Evolutionary conservation across 1,140 invertebrate genomes (phyloP).

Genomic region (Drosophila kepulauana): DNA sequence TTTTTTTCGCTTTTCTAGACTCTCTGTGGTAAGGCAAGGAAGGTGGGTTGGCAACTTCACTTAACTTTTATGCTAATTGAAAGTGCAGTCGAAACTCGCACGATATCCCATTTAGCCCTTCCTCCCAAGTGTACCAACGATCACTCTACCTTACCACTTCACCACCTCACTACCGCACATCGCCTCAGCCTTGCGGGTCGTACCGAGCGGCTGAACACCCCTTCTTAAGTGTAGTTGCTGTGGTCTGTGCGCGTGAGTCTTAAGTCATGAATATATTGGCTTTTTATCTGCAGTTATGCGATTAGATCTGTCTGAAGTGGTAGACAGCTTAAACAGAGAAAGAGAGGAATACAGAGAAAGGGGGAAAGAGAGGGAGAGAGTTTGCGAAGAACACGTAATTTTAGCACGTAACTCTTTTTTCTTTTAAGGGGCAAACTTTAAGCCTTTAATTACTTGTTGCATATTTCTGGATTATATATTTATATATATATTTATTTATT

Average conservation of each 20-base stretch:
- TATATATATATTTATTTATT: too few relatives aligned
- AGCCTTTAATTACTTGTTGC: too few relatives aligned
- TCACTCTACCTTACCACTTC: neutral
- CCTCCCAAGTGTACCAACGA: conserved; percentile 3
- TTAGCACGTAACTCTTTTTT: too few relatives aligned
- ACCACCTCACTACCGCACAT: neutral
- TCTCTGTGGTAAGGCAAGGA: neutral
- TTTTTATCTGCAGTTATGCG: conserved; percentile 1
- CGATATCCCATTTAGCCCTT: conserved; percentile 13
- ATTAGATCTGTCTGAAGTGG: neutral
- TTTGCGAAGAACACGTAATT: too few relatives aligned
- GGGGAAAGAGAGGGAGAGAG: too few relatives aligned
- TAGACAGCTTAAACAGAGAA: neutral
- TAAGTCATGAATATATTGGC: conserved; percentile 1
- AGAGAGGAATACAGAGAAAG: neutral
- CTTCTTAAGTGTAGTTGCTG: neutral
- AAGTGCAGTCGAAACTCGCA: conserved; percentile 49
- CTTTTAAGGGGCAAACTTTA: too few relatives aligned
- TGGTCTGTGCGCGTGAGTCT: conserved; percentile 1
- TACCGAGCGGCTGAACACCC: neutral
- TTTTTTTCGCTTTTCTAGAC: conserved; percentile 36
- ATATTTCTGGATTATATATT: too few relatives aligned
- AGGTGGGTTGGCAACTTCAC: neutral
- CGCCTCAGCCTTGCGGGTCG: neutral
- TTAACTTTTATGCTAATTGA: conserved; percentile 63